These are phyloP conservation scores for Dryas iulia DNA, from an alignment of 1,140 invertebrate genomes.

Conservation along the genomic window DNA sequence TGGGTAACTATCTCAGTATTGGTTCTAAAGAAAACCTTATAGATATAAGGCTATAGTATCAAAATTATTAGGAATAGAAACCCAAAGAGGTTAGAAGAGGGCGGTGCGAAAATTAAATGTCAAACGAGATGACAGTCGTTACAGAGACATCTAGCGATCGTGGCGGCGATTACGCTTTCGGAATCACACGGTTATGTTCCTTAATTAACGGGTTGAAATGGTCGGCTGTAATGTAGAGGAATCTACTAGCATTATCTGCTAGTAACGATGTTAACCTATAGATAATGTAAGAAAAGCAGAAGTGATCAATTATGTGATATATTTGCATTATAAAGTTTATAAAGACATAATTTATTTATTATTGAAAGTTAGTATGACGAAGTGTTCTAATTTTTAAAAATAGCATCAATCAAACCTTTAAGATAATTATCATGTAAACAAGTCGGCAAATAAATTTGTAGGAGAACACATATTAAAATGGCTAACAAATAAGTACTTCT, in stretches of 20 bases:
- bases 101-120: slow-evolving; percentile 58
- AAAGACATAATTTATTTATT: too few species aligned
- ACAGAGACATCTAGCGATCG: slow-evolving; percentile 58
- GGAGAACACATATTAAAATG: too few species aligned
- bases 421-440: too few species aligned
- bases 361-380: too few species aligned
- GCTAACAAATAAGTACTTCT: too few species aligned
- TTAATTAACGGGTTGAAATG: slow-evolving; percentile 17
- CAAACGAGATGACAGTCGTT: slow-evolving; percentile 60
- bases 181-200: slow-evolving; percentile 32
- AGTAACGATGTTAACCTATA: background rate
- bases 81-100: slow-evolving; percentile 22
- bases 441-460: too few species aligned
- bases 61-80: slow-evolving; percentile 19
- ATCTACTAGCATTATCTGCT: background rate
- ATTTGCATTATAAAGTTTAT: background rate
- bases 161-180: slow-evolving; percentile 35
- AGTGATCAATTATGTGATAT: background rate
- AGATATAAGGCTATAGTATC: slow-evolving; percentile 11
- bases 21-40: slow-evolving; percentile 40
- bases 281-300: background rate
- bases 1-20: slow-evolving; percentile 23
- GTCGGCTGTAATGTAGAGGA: background rate
- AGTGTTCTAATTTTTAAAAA: too few species aligned
- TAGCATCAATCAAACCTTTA: too few species aligned